Percentiles rank a stretch among this genome's conserved stretches.
These are phyloP conservation scores for Limnodromus scolopaceus DNA, from an alignment of 2,797 vertebrate species.

Conservation along the genomic window DNA sequence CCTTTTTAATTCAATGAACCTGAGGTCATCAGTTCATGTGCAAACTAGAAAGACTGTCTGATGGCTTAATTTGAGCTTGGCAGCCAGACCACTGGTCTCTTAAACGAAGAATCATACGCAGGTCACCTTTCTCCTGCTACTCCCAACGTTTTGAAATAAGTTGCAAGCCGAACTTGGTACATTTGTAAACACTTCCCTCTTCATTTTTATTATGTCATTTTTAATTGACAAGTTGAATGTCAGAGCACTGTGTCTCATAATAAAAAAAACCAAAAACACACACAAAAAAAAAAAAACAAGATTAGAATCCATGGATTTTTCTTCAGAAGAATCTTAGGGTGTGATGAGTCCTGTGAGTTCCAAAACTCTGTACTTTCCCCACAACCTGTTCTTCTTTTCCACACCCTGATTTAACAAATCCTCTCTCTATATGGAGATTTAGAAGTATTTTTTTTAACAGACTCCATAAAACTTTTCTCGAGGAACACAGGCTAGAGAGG, in stretches of 20 bases:
- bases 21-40: background rate
- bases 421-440: background rate
- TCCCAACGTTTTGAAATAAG: background rate
- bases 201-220: background rate
- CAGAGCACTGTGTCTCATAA: background rate
- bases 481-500: background rate
- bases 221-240: background rate
- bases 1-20: background rate
- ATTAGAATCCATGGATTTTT: background rate
- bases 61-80: background rate
- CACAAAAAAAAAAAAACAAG: background rate
- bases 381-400: background rate
- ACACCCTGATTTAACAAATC: background rate
- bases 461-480: background rate
- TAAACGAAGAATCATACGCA: background rate
- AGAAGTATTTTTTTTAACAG: background rate
- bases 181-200: background rate
- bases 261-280: no score
- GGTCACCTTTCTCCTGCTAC: background rate
- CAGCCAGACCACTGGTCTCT: background rate
- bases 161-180: fast-evolving
- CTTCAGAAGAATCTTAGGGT: background rate
- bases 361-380: background rate
- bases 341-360: background rate
- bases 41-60: background rate